Evolutionary conservation across 2,113 vertebrate species (phyloP), one percentile per base, ranked within the genome.

Genomic region (Tyrannus savana): DNA sequence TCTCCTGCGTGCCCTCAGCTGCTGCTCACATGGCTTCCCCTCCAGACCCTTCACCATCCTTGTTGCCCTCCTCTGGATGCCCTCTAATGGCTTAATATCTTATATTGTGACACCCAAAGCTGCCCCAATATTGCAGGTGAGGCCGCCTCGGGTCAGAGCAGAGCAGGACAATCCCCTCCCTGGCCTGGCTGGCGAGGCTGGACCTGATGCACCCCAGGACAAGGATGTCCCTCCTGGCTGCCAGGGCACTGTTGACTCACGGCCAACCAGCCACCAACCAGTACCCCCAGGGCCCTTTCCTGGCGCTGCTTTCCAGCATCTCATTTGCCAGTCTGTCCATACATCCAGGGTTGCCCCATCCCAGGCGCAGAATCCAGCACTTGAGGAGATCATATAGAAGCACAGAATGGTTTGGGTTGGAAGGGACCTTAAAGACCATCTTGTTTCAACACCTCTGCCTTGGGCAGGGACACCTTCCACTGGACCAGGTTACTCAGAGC

Each of bases 131-230:
- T 39, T 60, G 14, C 53, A 77, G 73, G 31, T 60, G 73, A 86
- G 73, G 73, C 53, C 0, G 2, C 18, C 22, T 27, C 84, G 74
- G 47, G 7, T 14, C 58, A 9, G 35, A 52, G 30, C 47, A 53
- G 52, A 39, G 27, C 0, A 1, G 64, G 63, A 71, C 56, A 71
- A 71, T 78, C 56, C 64, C 80, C n/a, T 62, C 33, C 23, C n/a
- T 16, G 49, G 35, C 30, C 42, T 0, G 0, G 33, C 33, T 49
- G 33, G 8, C 0, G 0, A 33, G 37, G 72, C 63, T 77, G 33
- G 18, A 14, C 73, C 62, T 53, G 55, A 19, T 55, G 15, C 15
- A 46, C 44, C 42, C n/a, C 74, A 55, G 56, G 64, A 47, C 47
- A 46, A 39, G 19, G n/a, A 21, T 71, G 74, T 28, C 49, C 41